Evolutionary conservation across 2,113 vertebrate species (phyloP), one percentile per base, ranked within the genome.

Genomic region (Taurulus bubalis): DNA sequence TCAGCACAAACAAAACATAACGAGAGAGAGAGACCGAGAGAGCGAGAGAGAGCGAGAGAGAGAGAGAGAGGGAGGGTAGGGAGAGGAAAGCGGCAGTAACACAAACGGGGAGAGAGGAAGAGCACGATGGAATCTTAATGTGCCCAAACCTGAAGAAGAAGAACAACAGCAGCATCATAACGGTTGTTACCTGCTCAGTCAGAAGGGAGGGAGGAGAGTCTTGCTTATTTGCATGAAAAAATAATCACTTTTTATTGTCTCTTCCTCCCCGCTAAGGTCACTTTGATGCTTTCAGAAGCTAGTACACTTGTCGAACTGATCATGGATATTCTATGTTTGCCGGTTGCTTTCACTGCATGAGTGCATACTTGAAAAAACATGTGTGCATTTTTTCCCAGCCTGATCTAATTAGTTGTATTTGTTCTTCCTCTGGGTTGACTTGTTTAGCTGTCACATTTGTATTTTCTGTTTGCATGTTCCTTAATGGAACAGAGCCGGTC

Each of bases 101-200:
- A 77, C 71, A 58, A 59, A 82, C 42, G 24, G 49, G 58, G 77
- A 68, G 81, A 63, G 30, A 80, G 71, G 72, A 40, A 62, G 45
- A 73, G 71, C 15, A 20, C n/a, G 22, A 34, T 71, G 73, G 82
- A 87, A 87, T 88, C 80, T 90, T 82, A 84, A 87, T 85, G 77
- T 67, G 68, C 30, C n/a, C 51, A 74, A 79, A 86, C 81, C 83
- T 68, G 74, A 76, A 66, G 53, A 76, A 66, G 53, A 70, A 82
- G 62, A 82, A 82, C 72, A 64, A 62, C 70, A 45, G 59, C 77
- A 79, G 62, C 84, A 87, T 87, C 85, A 71, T 72, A 71, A 85
- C 75, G 1, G 36, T 77, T 80, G 75, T 72, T 88, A 88, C 82
- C 80, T 87, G 84, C 88, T 88, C 79, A 45, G 59, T 69, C 68